Percentiles rank a stretch among this genome's conserved stretches.
phyloP scores from a whole-genome alignment of 2,797 vertebrate species.

The Rhynchonycteris naso region DNA sequence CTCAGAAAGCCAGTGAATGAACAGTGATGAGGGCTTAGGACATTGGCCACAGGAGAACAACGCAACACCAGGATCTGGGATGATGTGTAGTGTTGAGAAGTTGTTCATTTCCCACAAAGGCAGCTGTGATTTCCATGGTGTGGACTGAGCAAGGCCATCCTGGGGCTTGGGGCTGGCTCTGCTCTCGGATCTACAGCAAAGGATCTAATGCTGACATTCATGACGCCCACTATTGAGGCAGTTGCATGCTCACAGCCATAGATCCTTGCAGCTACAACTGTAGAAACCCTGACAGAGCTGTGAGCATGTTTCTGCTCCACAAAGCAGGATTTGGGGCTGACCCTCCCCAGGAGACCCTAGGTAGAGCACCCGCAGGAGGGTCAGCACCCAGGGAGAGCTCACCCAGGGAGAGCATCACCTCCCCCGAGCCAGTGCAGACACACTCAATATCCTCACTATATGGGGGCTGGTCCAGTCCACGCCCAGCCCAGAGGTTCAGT shows the following conservation, averaged over 20 bases:
- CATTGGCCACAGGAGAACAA: background rate
- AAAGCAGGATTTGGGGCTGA: background rate
- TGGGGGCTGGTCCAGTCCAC: background rate
- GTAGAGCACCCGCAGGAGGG: background rate
- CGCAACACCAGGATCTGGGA: background rate
- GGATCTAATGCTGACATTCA: background rate
- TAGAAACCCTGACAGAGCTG: background rate
- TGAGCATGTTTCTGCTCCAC: conserved; percentile 15
- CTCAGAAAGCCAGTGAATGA: background rate
- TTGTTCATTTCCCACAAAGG: background rate
- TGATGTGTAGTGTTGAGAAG: background rate
- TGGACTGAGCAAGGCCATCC: background rate
- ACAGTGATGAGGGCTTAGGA: background rate
- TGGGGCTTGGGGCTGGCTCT: background rate
- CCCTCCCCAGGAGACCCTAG: background rate
- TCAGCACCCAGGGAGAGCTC: no score
- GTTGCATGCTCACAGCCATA: background rate
- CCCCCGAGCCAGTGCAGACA: background rate
- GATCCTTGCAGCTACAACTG: background rate
- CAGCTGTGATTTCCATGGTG: background rate
- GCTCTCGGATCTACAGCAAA: background rate
- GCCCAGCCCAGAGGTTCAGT: background rate
- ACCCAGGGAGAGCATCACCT: no score
- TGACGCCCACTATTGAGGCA: background rate
- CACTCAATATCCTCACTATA: background rate